Evolutionary conservation across 2,888 invertebrate genomes (phyloP), one percentile per base, ranked within the genome.

Genomic region (Helicoverpa assulta): DNA sequence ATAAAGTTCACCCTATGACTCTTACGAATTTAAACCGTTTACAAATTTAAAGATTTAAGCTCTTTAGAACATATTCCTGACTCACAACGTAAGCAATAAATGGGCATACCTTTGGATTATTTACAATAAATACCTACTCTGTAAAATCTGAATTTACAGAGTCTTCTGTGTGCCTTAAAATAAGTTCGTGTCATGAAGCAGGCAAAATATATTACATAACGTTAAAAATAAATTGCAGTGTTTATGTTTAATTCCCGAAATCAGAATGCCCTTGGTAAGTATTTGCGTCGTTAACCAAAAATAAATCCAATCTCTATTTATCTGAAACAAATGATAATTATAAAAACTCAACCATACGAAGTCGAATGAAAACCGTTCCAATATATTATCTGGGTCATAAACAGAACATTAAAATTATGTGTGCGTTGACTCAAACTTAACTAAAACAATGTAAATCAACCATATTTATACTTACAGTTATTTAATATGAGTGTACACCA

Each of bases 171-270:
- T 40, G 14, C 12, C 14, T 12, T 4, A 0, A 40, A 40, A 40
- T 40, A 12, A 14, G 14, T 40, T 40, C 14, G 12, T 40, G 40
- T 40, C 40, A 40, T 40, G 14, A 40, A 40, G 10, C 33, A 33
- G 0, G 3, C 40, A 40, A 40, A 40, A 40, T 40, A 40, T 40
- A 40, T 40, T 14, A 19, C 19, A 40, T 73, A 57, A 19, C 16
- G 51, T 47, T 60, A 33, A 55, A 37, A 69, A 75, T 61, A 58
- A 70, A 50, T 10, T 10, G n/a, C 51, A 18, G 5, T 60, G 51
- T 69, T 50, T 59, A 56, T 52, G 50, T 71, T 60, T 53, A 19
- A 76, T 57, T 65, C n/a, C 18, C 26, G 33, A 53, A 52, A 70
- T 53, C 50, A 59, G 14, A 16, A 21, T 65, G 55, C 59, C 65